These are phyloP conservation scores for Coelopa pilipes DNA, from an alignment of 2,888 invertebrate genomes.

Conservation along the genomic window DNA sequence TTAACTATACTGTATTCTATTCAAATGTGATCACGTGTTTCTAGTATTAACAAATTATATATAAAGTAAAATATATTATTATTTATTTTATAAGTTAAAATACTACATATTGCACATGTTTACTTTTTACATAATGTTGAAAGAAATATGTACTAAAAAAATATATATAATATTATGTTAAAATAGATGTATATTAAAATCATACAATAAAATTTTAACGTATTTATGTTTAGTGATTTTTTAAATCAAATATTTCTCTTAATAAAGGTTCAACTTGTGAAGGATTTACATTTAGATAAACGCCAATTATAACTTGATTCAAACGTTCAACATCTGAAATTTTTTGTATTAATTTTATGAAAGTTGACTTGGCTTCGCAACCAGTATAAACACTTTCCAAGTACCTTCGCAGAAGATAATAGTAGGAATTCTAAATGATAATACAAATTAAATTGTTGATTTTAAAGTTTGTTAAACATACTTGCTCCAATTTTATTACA, in stretches of 20 bases:
- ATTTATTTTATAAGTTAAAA: too few species aligned
- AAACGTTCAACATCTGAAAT: slow-evolving; percentile 88
- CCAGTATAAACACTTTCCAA: slow-evolving; percentile 85
- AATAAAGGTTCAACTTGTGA: slow-evolving; percentile 90
- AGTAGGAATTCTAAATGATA: slow-evolving; percentile 82
- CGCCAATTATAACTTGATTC: slow-evolving; percentile 90
- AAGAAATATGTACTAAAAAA: too few species aligned
- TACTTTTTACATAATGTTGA: too few species aligned
- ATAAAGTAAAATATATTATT: too few species aligned
- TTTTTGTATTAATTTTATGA: slow-evolving; percentile 89
- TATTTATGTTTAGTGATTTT: slow-evolving; percentile 68
- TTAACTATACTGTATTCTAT: too few species aligned
- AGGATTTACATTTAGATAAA: slow-evolving; percentile 93
- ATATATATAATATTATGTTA: too few species aligned
- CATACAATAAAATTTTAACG: too few species aligned
- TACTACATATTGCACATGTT: too few species aligned
- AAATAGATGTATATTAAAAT: too few species aligned
- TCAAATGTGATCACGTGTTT: background rate
- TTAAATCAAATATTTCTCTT: slow-evolving; percentile 95
- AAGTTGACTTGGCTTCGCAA: slow-evolving; percentile 88
- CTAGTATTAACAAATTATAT: background rate
- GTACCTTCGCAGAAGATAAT: slow-evolving; percentile 85
- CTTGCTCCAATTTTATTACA: slow-evolving; percentile 87
- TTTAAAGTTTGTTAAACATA: slow-evolving; percentile 53
- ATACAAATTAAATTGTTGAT: slow-evolving; percentile 30